Evolutionary conservation across 2,113 vertebrate species (phyloP).

Genomic region (Scopus umbretta): DNA sequence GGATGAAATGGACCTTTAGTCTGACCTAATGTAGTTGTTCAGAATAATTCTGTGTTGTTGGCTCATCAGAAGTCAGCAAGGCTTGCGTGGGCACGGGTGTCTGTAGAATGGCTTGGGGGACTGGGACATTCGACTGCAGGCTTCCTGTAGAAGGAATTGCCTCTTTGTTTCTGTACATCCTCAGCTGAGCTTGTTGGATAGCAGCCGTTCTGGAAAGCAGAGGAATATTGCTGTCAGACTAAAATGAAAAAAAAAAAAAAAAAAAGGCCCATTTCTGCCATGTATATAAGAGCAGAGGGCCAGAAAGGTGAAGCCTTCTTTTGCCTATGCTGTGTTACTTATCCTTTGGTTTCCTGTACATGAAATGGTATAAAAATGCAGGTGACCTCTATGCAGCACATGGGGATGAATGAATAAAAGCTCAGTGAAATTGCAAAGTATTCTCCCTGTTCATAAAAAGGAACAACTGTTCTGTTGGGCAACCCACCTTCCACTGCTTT

Average conservation of each 20-base stretch:
- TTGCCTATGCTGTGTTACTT: background rate
- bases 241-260: background rate
- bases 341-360: background rate
- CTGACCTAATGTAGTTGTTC: fast-evolving
- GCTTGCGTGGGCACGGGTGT: background rate
- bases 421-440: background rate
- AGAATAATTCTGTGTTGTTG: background rate
- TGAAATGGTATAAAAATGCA: background rate
- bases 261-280: background rate
- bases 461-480: background rate
- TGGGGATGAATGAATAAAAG: background rate
- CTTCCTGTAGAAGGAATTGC: background rate
- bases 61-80: background rate
- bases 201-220: background rate
- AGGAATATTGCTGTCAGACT: background rate
- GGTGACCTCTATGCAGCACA: background rate
- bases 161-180: background rate
- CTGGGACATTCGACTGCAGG: background rate
- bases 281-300: background rate
- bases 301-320: background rate
- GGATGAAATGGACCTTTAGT: background rate
- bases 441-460: background rate
- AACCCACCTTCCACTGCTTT: background rate
- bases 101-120: background rate
- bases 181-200: background rate